phyloP scores from a whole-genome alignment of 2,113 vertebrate genomes.

The Pachyramphus minor region DNA sequence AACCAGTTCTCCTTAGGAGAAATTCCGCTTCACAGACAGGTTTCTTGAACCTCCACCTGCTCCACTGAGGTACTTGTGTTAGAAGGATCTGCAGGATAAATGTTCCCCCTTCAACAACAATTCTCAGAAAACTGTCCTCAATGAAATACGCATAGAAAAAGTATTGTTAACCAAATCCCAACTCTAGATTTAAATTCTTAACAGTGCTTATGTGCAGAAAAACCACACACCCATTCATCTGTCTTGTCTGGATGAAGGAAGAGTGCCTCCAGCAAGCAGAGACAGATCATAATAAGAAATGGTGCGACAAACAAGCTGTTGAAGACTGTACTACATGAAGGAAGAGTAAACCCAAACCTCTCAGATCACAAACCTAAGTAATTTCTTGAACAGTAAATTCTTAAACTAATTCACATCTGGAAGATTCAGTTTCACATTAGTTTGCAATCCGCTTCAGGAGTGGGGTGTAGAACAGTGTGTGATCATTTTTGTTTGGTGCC shows the following conservation, averaged over 20 bases:
- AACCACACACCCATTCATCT: not conserved
- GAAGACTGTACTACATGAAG: not conserved
- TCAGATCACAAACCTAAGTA: not conserved
- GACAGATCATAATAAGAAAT: not conserved
- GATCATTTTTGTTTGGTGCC: not conserved
- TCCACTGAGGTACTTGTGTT: fast-evolving
- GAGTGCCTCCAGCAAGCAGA: not conserved
- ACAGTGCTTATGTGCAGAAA: not conserved
- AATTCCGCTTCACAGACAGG: not conserved
- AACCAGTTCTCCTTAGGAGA: not conserved
- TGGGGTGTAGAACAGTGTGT: fast-evolving
- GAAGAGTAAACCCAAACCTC: not conserved
- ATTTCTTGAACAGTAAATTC: not conserved
- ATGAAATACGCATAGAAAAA: not conserved
- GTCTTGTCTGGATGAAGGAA: not conserved
- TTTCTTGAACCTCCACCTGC: not conserved
- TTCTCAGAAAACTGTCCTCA: not conserved
- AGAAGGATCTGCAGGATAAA: not conserved
- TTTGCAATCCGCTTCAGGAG: not conserved
- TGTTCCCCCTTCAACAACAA: not conserved
- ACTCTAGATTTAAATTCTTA: not conserved
- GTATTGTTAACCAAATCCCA: not conserved
- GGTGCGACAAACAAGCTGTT: not conserved
- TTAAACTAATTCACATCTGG: not conserved
- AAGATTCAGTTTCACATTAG: not conserved